phyloP scores from a whole-genome alignment of 2,113 vertebrate species.

The Pterocles gutturalis region DNA sequence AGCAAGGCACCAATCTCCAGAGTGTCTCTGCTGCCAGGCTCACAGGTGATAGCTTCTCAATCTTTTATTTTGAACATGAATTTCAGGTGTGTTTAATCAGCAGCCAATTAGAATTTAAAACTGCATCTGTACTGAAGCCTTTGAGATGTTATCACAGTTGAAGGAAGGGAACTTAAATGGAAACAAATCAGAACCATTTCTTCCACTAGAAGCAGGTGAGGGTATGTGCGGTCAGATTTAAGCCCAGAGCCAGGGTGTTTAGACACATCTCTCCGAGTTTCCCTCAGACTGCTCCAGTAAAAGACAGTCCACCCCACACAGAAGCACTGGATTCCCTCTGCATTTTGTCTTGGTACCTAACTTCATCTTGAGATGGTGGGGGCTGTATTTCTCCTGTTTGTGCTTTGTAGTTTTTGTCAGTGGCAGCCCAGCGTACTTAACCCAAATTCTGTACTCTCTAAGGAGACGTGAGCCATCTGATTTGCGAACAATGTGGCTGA shows the following conservation, averaged over 20 bases:
- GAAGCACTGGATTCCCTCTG: not conserved
- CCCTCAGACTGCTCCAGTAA: not conserved
- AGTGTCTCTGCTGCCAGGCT: not conserved
- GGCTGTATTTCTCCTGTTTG: not conserved
- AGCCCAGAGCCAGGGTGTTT: not conserved
- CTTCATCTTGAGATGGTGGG: not conserved
- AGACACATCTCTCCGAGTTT: not conserved
- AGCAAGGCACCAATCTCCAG: not conserved
- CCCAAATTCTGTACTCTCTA: not conserved
- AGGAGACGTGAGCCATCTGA: not conserved
- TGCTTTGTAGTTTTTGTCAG: not conserved
- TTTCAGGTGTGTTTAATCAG: constrained; percentile 34
- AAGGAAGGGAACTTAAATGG: not conserved
- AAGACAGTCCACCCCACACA: not conserved
- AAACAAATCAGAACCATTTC: not conserved
- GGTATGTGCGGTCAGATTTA: not conserved
- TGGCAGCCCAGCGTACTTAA: not conserved
- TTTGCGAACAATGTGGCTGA: not conserved
- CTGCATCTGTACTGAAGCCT: not conserved
- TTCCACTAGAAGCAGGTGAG: not conserved
- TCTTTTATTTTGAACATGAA: constrained; percentile 24
- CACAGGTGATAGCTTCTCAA: not conserved
- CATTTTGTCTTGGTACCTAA: not conserved
- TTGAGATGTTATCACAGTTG: not conserved
- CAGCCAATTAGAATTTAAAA: not conserved